phyloP scores from a whole-genome alignment of 2,888 invertebrate genomes.

The Leptopilina myrica region DNA sequence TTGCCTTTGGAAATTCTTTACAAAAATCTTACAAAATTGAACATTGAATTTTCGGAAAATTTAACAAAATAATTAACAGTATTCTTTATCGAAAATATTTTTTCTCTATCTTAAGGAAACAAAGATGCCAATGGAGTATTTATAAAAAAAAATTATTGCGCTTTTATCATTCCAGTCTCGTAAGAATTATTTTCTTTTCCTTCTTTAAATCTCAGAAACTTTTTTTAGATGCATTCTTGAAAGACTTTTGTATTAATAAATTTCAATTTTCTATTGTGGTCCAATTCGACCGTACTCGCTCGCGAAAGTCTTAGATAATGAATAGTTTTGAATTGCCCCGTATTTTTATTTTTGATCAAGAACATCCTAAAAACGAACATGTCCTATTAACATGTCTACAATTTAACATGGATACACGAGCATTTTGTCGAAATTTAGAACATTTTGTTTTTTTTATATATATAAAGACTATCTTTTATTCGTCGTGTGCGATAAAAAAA shows the following conservation, averaged over 20 bases:
- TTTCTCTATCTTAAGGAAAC: not conserved
- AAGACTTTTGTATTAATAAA: conserved; percentile 68
- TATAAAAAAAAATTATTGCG: conserved; percentile 21
- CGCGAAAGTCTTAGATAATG: conserved; percentile 50
- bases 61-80: too few relatives aligned
- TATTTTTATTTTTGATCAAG: conserved; percentile 65
- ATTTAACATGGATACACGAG: conserved; percentile 70
- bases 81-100: not conserved
- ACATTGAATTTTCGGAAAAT: too few relatives aligned
- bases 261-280: conserved; percentile 56
- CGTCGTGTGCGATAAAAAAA: conserved; percentile 26
- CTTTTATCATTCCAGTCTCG: conserved; percentile 28
- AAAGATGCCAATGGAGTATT: conserved; percentile 28
- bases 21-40: too few relatives aligned
- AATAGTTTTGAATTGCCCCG: conserved; percentile 62
- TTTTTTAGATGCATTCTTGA: conserved; percentile 54
- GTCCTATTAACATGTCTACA: conserved; percentile 70
- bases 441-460: conserved; percentile 58
- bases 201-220: conserved; percentile 48
- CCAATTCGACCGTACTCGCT: conserved; percentile 56
- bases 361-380: conserved; percentile 72
- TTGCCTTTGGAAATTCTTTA: too few relatives aligned
- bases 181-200: conserved; percentile 48
- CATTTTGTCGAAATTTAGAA: conserved; percentile 58
- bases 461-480: conserved; percentile 31